Percentiles rank a stretch among this genome's conserved stretches.
phyloP scores from a whole-genome alignment of 2,113 vertebrate species.

The Pedetes capensis region DNA sequence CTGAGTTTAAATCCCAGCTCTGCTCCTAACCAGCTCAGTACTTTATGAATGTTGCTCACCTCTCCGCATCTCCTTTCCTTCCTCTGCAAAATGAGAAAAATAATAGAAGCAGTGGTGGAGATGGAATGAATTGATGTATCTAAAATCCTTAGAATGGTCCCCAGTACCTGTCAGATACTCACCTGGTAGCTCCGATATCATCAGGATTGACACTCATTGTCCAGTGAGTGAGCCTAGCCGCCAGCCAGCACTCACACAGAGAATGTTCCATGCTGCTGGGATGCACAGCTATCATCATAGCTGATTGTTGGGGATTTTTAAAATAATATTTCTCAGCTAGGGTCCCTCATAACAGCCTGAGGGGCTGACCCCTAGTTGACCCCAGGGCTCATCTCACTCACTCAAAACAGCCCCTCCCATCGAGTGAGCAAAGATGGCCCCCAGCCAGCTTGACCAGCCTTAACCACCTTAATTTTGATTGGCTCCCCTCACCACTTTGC shows the following conservation, averaged over 20 bases:
- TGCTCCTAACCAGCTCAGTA: not conserved
- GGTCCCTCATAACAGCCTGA: too few relatives aligned
- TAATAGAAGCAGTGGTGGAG: not conserved
- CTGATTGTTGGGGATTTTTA: too few relatives aligned
- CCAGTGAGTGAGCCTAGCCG: not conserved
- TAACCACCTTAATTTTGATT: too few relatives aligned
- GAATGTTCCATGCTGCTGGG: not conserved
- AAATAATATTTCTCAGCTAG: too few relatives aligned
- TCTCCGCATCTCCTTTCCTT: not conserved
- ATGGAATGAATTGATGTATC: too few relatives aligned
- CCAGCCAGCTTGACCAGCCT: too few relatives aligned
- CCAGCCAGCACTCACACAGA: not conserved
- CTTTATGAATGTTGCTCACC: fast-evolving
- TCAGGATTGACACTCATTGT: not conserved
- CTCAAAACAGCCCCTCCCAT: too few relatives aligned
- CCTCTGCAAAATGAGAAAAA: not conserved
- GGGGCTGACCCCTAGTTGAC: too few relatives aligned
- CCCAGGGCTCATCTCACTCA: too few relatives aligned
- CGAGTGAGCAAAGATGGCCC: too few relatives aligned
- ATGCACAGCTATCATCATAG: fast-evolving
- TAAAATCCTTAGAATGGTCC: not conserved
- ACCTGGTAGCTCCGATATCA: fast-evolving
- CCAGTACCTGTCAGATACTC: not conserved
- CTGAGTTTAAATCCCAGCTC: not conserved
- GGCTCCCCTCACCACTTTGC: too few relatives aligned